A percentile compares a stretch with the other conserved stretches of the same genome.
These are phyloP conservation scores for Apotomis betuletana DNA, from an alignment of 2,888 invertebrate species.

Conservation along the genomic window DNA sequence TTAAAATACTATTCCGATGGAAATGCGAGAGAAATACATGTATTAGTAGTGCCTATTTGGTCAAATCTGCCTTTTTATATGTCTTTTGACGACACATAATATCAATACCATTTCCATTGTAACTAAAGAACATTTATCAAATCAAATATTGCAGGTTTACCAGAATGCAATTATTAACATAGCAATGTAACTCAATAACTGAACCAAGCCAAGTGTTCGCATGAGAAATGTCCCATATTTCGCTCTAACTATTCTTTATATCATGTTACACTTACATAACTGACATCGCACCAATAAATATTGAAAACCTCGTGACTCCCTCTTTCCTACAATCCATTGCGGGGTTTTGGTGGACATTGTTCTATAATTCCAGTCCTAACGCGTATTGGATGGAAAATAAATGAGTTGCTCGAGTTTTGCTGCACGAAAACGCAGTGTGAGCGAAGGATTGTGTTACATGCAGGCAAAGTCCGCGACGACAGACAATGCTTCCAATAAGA, in stretches of 20 bases:
- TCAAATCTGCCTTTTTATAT: no score
- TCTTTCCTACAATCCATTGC: conserved; percentile 43
- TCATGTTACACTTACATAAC: conserved; percentile 41
- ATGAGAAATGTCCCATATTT: conserved; percentile 59
- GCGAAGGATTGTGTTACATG: conserved; percentile 50
- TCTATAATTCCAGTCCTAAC: background rate
- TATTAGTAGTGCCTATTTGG: no score
- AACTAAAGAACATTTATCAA: background rate
- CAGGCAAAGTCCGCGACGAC: conserved; percentile 46
- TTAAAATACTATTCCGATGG: no score
- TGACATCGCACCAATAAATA: conserved; percentile 5
- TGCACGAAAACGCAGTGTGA: conserved; percentile 39
- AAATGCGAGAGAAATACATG: no score
- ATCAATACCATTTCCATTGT: no score
- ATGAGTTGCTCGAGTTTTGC: background rate
- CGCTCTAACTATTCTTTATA: conserved; percentile 41
- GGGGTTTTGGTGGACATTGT: conserved; percentile 28
- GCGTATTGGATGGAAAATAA: conserved; percentile 18
- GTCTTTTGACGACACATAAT: no score
- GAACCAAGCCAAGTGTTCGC: conserved; percentile 42
- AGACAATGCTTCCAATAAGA: conserved; percentile 46
- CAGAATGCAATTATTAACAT: conserved; percentile 3
- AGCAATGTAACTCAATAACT: conserved; percentile 41
- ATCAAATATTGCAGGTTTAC: background rate
- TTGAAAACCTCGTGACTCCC: background rate